These are phyloP conservation scores for Willisornis vidua DNA, from an alignment of 2,113 vertebrate genomes.

Conservation along the genomic window DNA sequence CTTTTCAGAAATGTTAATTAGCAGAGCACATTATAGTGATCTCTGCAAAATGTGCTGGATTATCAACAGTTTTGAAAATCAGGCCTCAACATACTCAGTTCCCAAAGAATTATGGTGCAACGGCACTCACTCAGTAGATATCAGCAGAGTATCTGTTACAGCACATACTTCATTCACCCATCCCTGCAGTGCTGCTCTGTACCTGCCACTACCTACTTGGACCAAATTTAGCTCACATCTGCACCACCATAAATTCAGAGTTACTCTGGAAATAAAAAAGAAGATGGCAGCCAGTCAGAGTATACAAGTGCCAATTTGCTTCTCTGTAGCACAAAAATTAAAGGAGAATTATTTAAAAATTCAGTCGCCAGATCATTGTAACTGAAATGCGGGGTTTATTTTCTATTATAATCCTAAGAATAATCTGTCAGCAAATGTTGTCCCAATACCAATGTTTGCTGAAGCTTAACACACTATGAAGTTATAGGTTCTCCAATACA, in stretches of 20 bases:
- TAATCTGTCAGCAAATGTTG: neutral
- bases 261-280: neutral
- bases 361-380: neutral
- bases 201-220: neutral
- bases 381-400: neutral
- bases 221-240: neutral
- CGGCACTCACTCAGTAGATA: neutral
- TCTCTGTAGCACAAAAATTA: neutral
- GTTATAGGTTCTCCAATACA: neutral
- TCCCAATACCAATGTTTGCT: neutral
- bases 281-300: neutral
- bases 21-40: neutral
- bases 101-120: neutral
- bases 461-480: neutral
- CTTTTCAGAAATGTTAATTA: neutral
- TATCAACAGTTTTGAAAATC: neutral
- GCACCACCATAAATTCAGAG: neutral
- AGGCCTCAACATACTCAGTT: neutral
- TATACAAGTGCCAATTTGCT: neutral
- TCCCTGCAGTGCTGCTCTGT: neutral
- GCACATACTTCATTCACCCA: neutral
- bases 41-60: neutral
- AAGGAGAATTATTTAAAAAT: neutral
- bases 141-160: neutral
- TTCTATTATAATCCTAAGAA: neutral